Evolutionary conservation across 2,888 invertebrate genomes (phyloP).

Genomic region (Hymenopus coronatus): DNA sequence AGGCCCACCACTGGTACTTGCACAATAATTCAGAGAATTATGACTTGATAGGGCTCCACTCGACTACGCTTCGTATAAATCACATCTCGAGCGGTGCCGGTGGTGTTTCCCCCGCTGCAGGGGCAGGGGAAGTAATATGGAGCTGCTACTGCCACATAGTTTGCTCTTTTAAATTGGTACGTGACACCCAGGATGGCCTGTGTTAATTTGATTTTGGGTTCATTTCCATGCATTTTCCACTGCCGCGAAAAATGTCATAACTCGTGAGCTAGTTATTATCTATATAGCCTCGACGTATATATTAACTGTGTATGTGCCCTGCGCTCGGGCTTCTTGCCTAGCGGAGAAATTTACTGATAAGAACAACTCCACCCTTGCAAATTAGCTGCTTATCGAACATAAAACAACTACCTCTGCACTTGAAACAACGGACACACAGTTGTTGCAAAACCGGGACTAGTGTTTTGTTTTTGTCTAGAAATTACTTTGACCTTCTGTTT

Average conservation of each 20-base stretch:
- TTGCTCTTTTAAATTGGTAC: conserved; percentile 15
- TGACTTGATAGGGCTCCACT: conserved; percentile 9
- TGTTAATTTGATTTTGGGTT: conserved; percentile 23
- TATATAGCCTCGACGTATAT: not conserved
- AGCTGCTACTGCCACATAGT: not conserved
- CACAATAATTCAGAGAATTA: conserved; percentile 13
- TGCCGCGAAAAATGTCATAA: conserved; percentile 11
- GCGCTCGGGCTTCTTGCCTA: not conserved
- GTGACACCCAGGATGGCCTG: not conserved
- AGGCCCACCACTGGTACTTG: not conserved
- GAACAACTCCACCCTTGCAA: not conserved
- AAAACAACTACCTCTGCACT: not conserved
- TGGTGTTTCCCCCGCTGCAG: not conserved
- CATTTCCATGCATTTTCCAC: conserved; percentile 18
- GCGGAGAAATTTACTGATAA: not conserved
- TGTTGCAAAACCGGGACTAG: not conserved
- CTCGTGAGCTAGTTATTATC: conserved; percentile 18
- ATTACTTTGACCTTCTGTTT: not conserved
- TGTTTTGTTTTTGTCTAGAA: not conserved
- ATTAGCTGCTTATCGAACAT: not conserved
- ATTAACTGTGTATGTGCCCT: not conserved
- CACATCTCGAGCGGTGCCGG: not conserved
- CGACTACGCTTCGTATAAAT: conserved; percentile 1
- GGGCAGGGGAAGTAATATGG: not conserved
- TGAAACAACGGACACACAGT: not conserved